Evolutionary conservation across 2,888 invertebrate species (phyloP).

Genomic region (Idaea dimidiata): DNA sequence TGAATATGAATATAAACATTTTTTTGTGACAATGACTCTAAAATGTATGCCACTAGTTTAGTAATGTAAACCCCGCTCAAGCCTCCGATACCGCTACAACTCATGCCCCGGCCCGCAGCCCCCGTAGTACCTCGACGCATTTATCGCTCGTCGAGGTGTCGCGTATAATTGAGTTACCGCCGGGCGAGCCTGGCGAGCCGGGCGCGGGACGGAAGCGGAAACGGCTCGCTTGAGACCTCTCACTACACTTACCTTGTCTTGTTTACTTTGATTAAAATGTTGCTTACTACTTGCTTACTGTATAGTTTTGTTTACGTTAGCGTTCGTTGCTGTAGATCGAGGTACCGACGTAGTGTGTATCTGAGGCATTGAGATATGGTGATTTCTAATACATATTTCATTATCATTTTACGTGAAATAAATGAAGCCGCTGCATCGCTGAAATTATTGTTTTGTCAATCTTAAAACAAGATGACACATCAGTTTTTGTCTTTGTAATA

Average conservation of each 20-base stretch:
- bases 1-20: too few species aligned
- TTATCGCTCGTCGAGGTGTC: conserved; percentile 70
- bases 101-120: conserved; percentile 15
- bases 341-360: neutral
- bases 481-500: too few species aligned
- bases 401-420: too few species aligned
- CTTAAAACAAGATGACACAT: too few species aligned
- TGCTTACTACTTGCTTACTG: neutral
- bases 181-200: conserved; percentile 23
- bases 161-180: conserved; percentile 73
- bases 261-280: conserved; percentile 13
- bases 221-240: conserved; percentile 57
- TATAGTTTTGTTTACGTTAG: conserved; percentile 6
- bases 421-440: too few species aligned
- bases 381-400: neutral
- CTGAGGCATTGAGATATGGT: neutral
- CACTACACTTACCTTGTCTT: conserved; percentile 22
- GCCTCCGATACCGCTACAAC: conserved; percentile 20
- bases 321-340: neutral
- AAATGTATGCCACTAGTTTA: too few species aligned
- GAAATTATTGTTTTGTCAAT: too few species aligned
- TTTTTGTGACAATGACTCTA: too few species aligned
- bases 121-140: conserved; percentile 48
- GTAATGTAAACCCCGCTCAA: neutral
- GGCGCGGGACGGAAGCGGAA: conserved; percentile 31